phyloP scores from a whole-genome alignment of 2,113 vertebrate genomes.

The Leptobrachium leishanense region DNA sequence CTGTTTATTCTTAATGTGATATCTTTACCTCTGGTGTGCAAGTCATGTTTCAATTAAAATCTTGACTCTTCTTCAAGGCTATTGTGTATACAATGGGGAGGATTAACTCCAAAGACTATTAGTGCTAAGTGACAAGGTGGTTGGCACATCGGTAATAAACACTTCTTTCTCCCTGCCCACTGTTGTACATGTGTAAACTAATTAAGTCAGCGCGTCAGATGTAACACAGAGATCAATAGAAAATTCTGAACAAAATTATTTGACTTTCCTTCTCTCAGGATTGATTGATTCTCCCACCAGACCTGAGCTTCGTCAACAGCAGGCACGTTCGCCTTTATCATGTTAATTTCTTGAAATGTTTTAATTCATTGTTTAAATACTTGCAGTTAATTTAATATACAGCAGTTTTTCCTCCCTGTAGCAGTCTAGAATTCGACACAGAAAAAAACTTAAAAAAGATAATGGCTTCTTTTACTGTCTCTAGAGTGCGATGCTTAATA shows the following conservation, averaged over 20 bases:
- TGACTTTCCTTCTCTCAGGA: background rate
- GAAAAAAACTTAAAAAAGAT: background rate
- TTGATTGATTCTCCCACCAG: conserved; percentile 4
- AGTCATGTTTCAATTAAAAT: conserved; percentile 23
- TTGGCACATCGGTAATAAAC: conserved; percentile 4
- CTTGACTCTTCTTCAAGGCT: background rate
- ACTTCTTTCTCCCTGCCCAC: background rate
- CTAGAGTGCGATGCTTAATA: background rate
- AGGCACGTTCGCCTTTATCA: background rate
- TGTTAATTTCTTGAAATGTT: conserved; percentile 3
- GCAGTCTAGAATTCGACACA: background rate
- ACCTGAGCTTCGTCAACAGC: background rate
- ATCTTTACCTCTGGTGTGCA: background rate
- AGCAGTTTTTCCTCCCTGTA: background rate
- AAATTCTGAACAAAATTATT: conserved; percentile 12
- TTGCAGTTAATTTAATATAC: conserved; percentile 12
- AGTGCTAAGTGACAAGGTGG: background rate
- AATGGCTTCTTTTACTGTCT: background rate
- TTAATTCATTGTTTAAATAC: conserved; percentile 17
- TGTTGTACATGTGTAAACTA: conserved; percentile 1
- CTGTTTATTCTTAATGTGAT: too few species aligned
- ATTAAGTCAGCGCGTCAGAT: conserved; percentile 5
- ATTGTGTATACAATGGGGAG: conserved; percentile 3
- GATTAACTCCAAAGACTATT: conserved; percentile 35
- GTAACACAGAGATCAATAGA: conserved; percentile 27